Evolutionary conservation across 2,113 vertebrate genomes (phyloP), one percentile per base, ranked within the genome.

Genomic region (Neodon shergylaensis): DNA sequence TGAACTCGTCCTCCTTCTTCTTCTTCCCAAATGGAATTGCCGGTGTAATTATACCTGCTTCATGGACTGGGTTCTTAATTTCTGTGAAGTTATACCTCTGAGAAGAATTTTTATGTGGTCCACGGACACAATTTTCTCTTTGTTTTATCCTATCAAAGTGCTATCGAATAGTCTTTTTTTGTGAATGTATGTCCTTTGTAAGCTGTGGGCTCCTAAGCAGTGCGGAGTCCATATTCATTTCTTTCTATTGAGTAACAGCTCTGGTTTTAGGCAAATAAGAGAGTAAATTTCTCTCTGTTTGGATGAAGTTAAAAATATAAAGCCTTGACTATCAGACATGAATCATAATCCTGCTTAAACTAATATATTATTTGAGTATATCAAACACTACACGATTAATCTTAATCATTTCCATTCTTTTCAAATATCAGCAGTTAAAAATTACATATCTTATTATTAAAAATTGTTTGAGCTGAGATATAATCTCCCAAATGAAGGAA

Each of bases 401-500:
- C 92, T 86, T 96, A 54, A 92, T 97, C 88, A 81, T 87, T 94
- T 92, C 95, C 96, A 91, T 97, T 97, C 89, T 92, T 94, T 96
- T 79, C 70, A 98, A 95, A 94, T 9, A 95, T 91, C 6, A 9
- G 89, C 26, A 98, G 88, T 90, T 98, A 96, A 97, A 96, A 91
- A 85, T 72, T 31, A 72, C 61, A 92, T 95, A 95, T 95, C 73
- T 91, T 93, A 96, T 88, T 90, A 97, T 84, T 97, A 97, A 97
- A 95, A 97, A 97, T 91, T 5, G 95, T 97, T 96, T 44, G 72
- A 97, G 61, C 63, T 88, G 73, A 96, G 81, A 89, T 97, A 21
- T 90, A 97, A 93, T 96, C 96, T 98, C 83, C 93, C 94, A 97
- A 96, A 54, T 92, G 70, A 97, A 98, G 94, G 93, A 97, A 97